Evolutionary conservation across 2,113 vertebrate species (phyloP).

Genomic region (Phalacrocorax carbo): DNA sequence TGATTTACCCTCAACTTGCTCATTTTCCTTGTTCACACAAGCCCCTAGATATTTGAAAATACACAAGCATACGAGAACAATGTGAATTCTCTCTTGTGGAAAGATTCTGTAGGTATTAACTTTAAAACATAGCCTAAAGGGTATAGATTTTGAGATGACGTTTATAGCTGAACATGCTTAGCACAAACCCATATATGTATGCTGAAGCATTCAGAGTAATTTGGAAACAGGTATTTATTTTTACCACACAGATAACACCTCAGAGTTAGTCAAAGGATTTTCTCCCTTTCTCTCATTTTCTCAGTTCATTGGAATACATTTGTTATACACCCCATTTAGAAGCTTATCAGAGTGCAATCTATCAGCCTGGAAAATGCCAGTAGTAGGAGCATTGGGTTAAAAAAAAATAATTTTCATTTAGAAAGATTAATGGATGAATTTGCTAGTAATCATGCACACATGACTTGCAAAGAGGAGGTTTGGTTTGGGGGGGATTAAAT

Average conservation of each 20-base stretch:
- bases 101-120: neutral
- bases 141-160: neutral
- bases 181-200: neutral
- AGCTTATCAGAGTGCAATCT: neutral
- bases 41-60: neutral
- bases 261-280: neutral
- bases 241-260: neutral
- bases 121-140: neutral
- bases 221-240: neutral
- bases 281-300: neutral
- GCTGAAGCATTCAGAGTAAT: neutral
- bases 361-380: neutral
- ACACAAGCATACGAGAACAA: neutral
- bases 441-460: neutral
- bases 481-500: neutral
- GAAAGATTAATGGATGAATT: constrained; percentile 9
- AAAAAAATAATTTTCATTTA: neutral
- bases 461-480: neutral
- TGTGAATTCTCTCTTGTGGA: neutral
- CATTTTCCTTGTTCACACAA: neutral
- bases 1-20: neutral
- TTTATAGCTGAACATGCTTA: neutral
- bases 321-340: neutral
- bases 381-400: neutral
- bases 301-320: neutral